Base-by-base conservation (phyloP, 2,113 vertebrate genomes). In the Tychaedon coryphoeus region DNA sequence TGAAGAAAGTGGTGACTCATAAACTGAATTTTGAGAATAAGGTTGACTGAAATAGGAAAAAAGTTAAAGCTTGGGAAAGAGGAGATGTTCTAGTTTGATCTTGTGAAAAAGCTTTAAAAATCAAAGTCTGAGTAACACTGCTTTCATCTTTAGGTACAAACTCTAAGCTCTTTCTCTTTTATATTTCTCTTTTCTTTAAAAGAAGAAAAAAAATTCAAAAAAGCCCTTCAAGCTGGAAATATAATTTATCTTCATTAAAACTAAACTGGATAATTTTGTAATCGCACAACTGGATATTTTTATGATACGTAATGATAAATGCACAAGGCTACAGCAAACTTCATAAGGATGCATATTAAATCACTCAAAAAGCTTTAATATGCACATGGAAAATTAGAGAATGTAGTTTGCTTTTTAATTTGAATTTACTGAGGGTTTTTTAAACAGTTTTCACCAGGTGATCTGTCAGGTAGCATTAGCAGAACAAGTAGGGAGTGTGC, bases 81-180 rank as follows among this genome's bases (percentile, higher is more conserved):
- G 17, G 38, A 85, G 42, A 83, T 1, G 2, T 65, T 81, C 62
- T 31, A 78, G 65, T 57, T 89, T 61, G 62, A 89, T 91, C 57
- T 53, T 60, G 22, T 71, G 57, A 89, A 81, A 88, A 91, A 92
- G 29, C 51, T 87, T 90, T 76, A 67, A 89, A 94, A 93, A 84
- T 71, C 51, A 80, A 90, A 91, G 75, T 25, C 80, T 72, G 72
- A 93, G n/a, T 84, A 94, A 91, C 23, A 60, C 12, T 45, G 80
- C 80, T 94, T 97, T 95, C 40, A 87, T 95, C 70, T 82, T 64
- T 33, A 84, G 48, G 45, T 70, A 45, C 56, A 77, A 83, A 70
- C 23, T 61, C 40, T 13, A 76, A 70, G 36, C 7, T 64, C 70
- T 81, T 77, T 66, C 31, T 38, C 47, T 77, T 43, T 60, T 64